Evolutionary conservation across 2,888 invertebrate species (phyloP), one percentile per base, ranked within the genome.

Genomic region (Drosophila ezoana): DNA sequence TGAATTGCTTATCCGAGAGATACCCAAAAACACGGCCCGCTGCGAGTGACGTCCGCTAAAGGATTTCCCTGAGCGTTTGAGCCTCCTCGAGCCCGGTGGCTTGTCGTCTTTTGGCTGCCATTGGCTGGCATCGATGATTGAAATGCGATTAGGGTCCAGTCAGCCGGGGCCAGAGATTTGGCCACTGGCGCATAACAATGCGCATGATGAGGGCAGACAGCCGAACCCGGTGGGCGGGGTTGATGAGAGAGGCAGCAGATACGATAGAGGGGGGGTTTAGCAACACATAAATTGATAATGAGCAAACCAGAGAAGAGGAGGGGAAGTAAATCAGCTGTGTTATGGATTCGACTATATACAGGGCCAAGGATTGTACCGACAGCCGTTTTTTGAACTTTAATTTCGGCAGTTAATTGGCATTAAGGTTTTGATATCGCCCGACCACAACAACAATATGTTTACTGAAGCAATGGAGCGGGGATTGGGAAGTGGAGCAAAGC

Each of bases 61-160:
- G 74, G 60, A 61, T 51, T 72, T 72, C 64, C 59, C 51, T 54
- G 14, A 38, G 44, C 38, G n/a, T 16, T 33, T 37, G 60, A 14
- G 16, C 13, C 51, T 33, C 13, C 18, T 38, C 35, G 44, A 18
- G 11, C 18, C 16, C 53, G 45, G 11, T 45, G 56, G 66, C 47
- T 72, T 64, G 71, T 64, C 89, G 71, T 64, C 89, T 71, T 83
- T 83, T 86, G 67, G 63, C 87, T 72, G 82, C 80, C 87, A 66
- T 72, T 75, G 28, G 8, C 28, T 28, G 28, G 28, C 81, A 75
- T 75, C 72, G 86, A 86, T 84, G 85, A 85, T 84, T 85, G 86
- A 85, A 85, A 85, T 81, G 84, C 86, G 85, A 85, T 85, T 85
- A 85, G 86, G 82, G 84, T 84, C 79, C 79, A 78, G 71, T 75